Evolutionary conservation across 1,140 invertebrate genomes (phyloP), one percentile per base, ranked within the genome.

Genomic region (Papilio dardanus): DNA sequence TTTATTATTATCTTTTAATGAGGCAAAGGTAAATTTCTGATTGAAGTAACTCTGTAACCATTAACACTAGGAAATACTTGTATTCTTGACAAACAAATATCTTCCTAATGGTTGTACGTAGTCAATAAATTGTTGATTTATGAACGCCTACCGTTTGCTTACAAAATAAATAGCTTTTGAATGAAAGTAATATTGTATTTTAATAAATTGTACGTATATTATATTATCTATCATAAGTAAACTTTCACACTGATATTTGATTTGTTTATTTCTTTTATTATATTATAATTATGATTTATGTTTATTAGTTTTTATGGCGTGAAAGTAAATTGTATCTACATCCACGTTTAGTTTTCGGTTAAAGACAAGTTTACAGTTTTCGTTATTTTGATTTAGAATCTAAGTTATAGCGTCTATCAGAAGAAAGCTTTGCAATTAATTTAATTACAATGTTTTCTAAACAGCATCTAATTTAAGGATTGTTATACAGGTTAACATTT

Each of bases 81-180:
- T 19, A 30, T 67, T 35, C 35, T 31, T 30, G 6, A 31, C 33
- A 8, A 12, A 35, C 31, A 19, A 33, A 67, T 16, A 21, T 37
- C 21, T 40, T 68, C 8, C n/a, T 68, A 68, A 35, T 68, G 33
- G 66, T 68, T 68, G 10, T 35, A 14, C 16, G 54, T 54, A 77
- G 76, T 77, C 82, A 80, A 81, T 85, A 79, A 76, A 71, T 8
- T 54, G 65, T 28, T 81, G 79, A 85, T 82, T 84, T 82, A 83
- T 80, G 40, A 40, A 4, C 16, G n/a, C 31, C 73, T 37, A 65
- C 78, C 16, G 58, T 65, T 62, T 19, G 46, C 50, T 62, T 76
- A 71, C 12, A 31, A 35, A 75, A 82, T 74, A 79, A 83, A 83
- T 83, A 78, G 74, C 78, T 75, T 74, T 79, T 37, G 35, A 76